Evolutionary conservation across 2,888 invertebrate genomes (phyloP).

Genomic region (Trachelus tabidus): DNA sequence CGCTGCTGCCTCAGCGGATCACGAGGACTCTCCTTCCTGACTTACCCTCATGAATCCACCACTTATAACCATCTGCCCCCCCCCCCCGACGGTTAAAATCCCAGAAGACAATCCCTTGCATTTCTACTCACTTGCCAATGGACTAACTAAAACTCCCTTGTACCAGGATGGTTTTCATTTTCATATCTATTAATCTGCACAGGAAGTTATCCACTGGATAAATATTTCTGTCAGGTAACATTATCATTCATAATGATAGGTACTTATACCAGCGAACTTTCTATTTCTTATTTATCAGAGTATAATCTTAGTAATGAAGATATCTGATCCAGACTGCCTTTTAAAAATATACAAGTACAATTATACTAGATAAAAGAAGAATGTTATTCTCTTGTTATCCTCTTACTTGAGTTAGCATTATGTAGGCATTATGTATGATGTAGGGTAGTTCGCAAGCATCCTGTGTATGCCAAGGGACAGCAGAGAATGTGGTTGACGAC

Average conservation of each 20-base stretch:
- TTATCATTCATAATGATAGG: conserved; percentile 7
- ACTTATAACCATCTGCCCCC: neutral
- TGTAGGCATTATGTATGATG: neutral
- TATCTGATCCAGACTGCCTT: neutral
- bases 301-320: neutral
- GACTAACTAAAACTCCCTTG: neutral
- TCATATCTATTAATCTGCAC: neutral
- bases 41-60: neutral
- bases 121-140: neutral
- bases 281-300: neutral
- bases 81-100: neutral
- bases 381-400: neutral
- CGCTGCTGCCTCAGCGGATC: conserved; percentile 39
- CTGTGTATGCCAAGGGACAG: neutral
- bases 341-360: neutral
- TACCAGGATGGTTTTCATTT: neutral
- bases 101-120: neutral
- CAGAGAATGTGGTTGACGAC: neutral
- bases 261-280: neutral
- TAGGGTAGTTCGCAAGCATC: neutral
- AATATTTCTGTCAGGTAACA: neutral
- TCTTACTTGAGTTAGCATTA: neutral
- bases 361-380: neutral
- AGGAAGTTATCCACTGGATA: neutral
- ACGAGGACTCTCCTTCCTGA: conserved; percentile 30